These are phyloP conservation scores for Melanotaenia pygmaea DNA, from an alignment of 2,797 vertebrate genomes.

Conservation along the genomic window DNA sequence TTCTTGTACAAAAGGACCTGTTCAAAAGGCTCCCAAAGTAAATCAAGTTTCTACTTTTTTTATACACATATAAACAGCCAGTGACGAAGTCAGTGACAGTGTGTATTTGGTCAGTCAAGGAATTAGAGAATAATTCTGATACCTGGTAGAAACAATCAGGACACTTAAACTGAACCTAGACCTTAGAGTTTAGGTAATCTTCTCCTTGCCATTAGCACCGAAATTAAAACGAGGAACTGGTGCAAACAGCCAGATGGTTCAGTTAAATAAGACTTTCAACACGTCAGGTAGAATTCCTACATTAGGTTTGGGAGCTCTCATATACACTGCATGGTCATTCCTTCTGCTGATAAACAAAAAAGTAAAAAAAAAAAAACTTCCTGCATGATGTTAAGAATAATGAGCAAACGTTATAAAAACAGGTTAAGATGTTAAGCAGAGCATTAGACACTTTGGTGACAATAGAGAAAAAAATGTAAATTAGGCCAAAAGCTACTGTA, in stretches of 20 bases:
- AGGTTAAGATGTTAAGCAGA: not conserved
- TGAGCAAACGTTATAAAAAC: constrained; percentile 1
- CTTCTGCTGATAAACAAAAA: constrained; percentile 50
- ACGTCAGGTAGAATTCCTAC: constrained; percentile 49
- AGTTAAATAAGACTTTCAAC: constrained; percentile 62
- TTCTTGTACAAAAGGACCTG: constrained; percentile 23
- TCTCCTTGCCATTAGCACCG: constrained; percentile 56
- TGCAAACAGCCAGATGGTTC: constrained; percentile 31
- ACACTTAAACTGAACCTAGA: constrained; percentile 25
- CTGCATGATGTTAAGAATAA: not conserved
- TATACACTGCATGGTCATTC: constrained; percentile 70
- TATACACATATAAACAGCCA: constrained; percentile 30
- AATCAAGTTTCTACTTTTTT: constrained; percentile 15
- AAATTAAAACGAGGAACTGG: constrained; percentile 60
- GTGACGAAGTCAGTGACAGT: constrained; percentile 22
- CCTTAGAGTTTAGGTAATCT: constrained; percentile 44
- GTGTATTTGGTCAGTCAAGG: constrained; percentile 64
- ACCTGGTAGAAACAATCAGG: constrained; percentile 15
- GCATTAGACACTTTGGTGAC: constrained; percentile 1
- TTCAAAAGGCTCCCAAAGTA: constrained; percentile 17
- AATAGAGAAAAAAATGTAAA: constrained; percentile 9
- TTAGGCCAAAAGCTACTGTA: constrained; percentile 12
- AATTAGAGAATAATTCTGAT: constrained; percentile 37
- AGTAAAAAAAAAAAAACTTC: not conserved
- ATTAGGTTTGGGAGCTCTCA: constrained; percentile 72